Conservation (phyloP, 2,797 vertebrate species). For the Myripristis murdjan region DNA sequence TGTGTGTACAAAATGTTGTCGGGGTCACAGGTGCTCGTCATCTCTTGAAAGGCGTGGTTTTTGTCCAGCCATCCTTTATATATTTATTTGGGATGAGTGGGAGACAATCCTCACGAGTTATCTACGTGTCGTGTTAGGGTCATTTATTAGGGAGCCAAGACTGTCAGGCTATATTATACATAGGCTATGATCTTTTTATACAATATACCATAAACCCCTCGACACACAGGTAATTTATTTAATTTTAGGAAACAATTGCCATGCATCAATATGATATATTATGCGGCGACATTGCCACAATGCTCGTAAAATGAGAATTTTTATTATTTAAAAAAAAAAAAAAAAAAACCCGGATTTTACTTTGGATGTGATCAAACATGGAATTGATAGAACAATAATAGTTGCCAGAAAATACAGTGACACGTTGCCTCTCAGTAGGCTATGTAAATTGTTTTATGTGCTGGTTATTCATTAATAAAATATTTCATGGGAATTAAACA, state of each 20-base stretch:
- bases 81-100: slow-evolving; percentile 76
- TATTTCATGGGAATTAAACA: background rate
- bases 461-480: background rate
- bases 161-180: slow-evolving; percentile 18
- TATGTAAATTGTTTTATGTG: too few relatives aligned
- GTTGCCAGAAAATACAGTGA: too few relatives aligned
- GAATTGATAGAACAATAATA: background rate
- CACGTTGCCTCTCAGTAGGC: too few relatives aligned
- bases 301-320: background rate
- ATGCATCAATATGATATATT: slow-evolving; percentile 6
- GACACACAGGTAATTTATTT: background rate
- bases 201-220: background rate
- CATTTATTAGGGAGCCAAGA: slow-evolving; percentile 20
- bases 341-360: background rate
- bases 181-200: background rate
- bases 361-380: background rate
- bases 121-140: slow-evolving; percentile 15
- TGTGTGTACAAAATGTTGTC: slow-evolving; percentile 65
- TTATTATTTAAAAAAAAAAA: background rate
- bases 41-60: slow-evolving; percentile 89
- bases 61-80: slow-evolving; percentile 82
- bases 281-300: too few relatives aligned
- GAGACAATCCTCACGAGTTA: slow-evolving; percentile 36
- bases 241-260: slow-evolving; percentile 14
- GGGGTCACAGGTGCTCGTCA: slow-evolving; percentile 89